phyloP scores from a whole-genome alignment of 2,888 invertebrate species.

The Amphiduros pacificus region DNA sequence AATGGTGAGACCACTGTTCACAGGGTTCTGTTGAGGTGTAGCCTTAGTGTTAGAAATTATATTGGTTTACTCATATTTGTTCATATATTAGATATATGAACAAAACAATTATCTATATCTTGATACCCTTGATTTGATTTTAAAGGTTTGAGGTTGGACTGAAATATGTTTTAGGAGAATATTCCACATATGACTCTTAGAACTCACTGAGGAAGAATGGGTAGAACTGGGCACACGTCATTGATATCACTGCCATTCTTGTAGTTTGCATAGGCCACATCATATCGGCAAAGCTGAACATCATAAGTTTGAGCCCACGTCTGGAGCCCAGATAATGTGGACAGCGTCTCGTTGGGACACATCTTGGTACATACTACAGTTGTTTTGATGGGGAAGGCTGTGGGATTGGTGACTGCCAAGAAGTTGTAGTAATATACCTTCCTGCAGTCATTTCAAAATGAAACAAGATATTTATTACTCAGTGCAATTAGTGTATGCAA shows the following conservation, averaged over 20 bases:
- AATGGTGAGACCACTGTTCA: too few species aligned
- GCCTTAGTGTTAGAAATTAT: too few species aligned
- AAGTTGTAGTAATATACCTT: constrained; percentile 10
- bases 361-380: constrained; percentile 16
- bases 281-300: constrained; percentile 21
- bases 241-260: neutral
- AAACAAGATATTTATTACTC: neutral
- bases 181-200: neutral
- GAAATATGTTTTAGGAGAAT: neutral
- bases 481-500: too few species aligned
- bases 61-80: neutral
- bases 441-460: neutral
- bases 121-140: neutral
- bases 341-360: constrained; percentile 22
- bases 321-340: constrained; percentile 9
- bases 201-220: constrained; percentile 20
- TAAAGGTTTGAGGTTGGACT: neutral
- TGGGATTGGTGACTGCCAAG: neutral
- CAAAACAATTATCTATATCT: neutral
- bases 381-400: neutral
- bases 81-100: neutral
- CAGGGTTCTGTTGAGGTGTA: too few species aligned
- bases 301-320: constrained; percentile 1
- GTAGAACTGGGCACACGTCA: constrained; percentile 20
- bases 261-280: constrained; percentile 12